Conservation (phyloP, 2,797 vertebrate species). For the Cuniculus paca region DNA sequence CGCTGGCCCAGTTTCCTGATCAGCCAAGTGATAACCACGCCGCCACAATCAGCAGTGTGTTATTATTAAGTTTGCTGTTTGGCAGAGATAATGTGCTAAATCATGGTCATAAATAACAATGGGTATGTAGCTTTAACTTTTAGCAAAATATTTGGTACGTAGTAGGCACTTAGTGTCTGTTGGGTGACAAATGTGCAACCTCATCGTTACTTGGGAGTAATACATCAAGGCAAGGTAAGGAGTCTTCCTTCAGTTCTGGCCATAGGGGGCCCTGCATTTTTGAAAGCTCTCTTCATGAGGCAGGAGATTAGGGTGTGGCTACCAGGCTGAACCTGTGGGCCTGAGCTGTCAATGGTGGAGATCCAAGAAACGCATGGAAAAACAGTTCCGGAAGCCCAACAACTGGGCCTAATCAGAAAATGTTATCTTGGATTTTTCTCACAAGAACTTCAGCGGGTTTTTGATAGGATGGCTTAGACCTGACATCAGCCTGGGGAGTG, state of each 20-base stretch:
- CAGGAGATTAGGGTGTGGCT: neutral
- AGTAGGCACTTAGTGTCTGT: neutral
- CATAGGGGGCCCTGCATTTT: neutral
- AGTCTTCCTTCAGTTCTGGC: neutral
- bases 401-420: too few relatives aligned
- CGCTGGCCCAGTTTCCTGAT: conserved; percentile 66
- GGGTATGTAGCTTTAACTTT: neutral
- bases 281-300: neutral
- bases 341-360: neutral
- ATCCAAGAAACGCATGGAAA: neutral
- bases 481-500: neutral
- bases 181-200: neutral
- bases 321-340: neutral
- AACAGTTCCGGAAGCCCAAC: neutral
- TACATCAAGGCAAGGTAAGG: neutral
- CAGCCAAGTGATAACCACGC: neutral
- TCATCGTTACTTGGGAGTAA: neutral
- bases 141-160: neutral
- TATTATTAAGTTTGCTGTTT: conserved; percentile 40
- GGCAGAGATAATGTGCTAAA: conserved; percentile 55
- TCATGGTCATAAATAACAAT: conserved; percentile 8
- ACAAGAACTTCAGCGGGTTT: neutral
- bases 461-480: neutral
- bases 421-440: neutral
- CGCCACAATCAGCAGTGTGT: neutral